Conservation (phyloP, 2,888 invertebrate genomes). For the Clunio marinus region DNA sequence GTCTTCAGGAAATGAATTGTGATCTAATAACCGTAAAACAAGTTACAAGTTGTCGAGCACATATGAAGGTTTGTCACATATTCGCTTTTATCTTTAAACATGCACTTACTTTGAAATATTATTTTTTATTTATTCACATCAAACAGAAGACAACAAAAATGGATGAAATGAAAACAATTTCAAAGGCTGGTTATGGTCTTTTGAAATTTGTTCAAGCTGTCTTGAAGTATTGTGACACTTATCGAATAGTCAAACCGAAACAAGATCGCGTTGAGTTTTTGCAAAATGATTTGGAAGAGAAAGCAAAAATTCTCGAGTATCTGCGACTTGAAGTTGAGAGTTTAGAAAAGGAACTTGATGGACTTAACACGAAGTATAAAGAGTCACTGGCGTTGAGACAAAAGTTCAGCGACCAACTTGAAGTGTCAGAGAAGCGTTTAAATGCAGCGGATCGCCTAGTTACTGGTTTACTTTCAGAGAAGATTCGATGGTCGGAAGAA, state of each 20-base stretch:
- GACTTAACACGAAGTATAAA: slow-evolving; percentile 70
- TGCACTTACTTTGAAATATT: no score
- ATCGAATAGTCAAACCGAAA: slow-evolving; percentile 78
- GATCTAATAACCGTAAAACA: slow-evolving; percentile 69
- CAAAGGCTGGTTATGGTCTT: slow-evolving; percentile 80
- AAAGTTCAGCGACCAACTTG: slow-evolving; percentile 73
- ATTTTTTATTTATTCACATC: no score
- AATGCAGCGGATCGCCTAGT: slow-evolving; percentile 85
- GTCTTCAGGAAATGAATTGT: slow-evolving; percentile 81
- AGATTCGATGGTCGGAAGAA: slow-evolving; percentile 73
- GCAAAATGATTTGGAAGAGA: slow-evolving; percentile 63
- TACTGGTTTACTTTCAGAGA: slow-evolving; percentile 79
- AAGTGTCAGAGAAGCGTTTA: slow-evolving; percentile 72
- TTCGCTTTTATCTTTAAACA: no score
- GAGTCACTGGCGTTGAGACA: slow-evolving; percentile 65
- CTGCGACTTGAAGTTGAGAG: slow-evolving; percentile 59
- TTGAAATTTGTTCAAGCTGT: slow-evolving; percentile 83
- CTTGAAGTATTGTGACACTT: slow-evolving; percentile 83
- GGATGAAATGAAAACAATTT: slow-evolving; percentile 79
- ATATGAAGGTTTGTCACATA: slow-evolving; percentile 66
- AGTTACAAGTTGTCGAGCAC: slow-evolving; percentile 64
- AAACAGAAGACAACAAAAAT: slow-evolving; percentile 58
- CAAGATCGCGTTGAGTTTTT: slow-evolving; percentile 76
- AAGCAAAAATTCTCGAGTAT: slow-evolving; percentile 44
- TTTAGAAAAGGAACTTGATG: slow-evolving; percentile 65